Conservation (phyloP, 2,797 vertebrate species). For the Coilia nasus region DNA sequence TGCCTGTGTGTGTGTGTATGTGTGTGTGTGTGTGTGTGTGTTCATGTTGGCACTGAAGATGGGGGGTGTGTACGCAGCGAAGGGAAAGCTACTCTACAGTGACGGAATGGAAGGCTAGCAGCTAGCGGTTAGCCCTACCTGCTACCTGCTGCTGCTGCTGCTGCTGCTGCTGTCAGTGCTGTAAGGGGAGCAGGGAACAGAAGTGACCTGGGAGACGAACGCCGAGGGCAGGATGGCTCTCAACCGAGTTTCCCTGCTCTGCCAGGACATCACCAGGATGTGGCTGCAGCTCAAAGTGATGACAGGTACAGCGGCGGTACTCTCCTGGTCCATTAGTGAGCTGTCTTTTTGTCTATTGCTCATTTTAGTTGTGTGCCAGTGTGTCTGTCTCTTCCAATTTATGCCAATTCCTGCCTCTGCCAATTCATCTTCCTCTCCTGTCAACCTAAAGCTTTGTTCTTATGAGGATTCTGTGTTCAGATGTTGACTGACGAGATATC, state of each 20-base stretch:
- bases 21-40: constrained; percentile 10
- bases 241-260: constrained; percentile 55
- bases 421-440: too few relatives aligned
- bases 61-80: constrained; percentile 23
- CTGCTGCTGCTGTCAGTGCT: constrained; percentile 23
- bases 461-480: background rate
- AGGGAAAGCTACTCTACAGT: constrained; percentile 5
- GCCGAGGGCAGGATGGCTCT: constrained; percentile 47
- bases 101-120: constrained; percentile 20
- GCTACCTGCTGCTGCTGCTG: constrained; percentile 22
- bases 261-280: constrained; percentile 56
- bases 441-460: too few relatives aligned
- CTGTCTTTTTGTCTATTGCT: too few relatives aligned
- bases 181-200: background rate
- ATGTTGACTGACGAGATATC: background rate
- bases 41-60: constrained; percentile 22
- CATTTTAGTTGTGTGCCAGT: too few relatives aligned
- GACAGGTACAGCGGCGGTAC: constrained; percentile 52
- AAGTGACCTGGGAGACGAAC: constrained; percentile 33
- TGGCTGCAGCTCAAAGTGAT: constrained; percentile 57
- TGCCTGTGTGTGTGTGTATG: constrained; percentile 1
- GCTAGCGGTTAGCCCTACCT: constrained; percentile 29
- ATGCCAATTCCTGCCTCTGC: too few relatives aligned
- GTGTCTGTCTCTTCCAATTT: too few relatives aligned
- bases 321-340: too few relatives aligned